Evolutionary conservation across 30 jellyfish, hydroid and myxozoan species (phyloP).

Genomic region (Chrysaora quinquecirrha): DNA sequence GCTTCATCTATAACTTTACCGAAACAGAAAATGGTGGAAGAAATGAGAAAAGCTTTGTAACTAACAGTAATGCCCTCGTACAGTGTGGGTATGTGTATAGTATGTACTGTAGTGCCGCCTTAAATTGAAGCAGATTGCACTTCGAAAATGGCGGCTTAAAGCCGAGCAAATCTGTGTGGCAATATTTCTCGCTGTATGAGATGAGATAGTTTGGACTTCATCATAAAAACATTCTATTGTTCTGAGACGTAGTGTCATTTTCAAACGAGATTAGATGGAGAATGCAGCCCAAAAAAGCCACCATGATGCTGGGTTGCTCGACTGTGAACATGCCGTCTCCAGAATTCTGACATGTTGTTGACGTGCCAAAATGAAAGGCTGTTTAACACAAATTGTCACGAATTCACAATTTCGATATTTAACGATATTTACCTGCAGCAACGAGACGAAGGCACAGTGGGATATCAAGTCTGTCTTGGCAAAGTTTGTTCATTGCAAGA

Average conservation of each 20-base stretch:
- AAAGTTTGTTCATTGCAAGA: not conserved
- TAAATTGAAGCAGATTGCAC: too few species aligned
- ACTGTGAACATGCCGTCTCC: constrained; percentile 70
- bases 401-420: constrained; percentile 27
- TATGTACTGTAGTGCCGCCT: too few species aligned
- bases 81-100: too few species aligned
- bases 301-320: constrained; percentile 49
- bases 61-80: too few species aligned
- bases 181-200: constrained; percentile 14
- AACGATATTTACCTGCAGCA: constrained; percentile 7
- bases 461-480: constrained; percentile 37
- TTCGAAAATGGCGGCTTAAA: not conserved
- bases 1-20: too few species aligned
- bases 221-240: constrained; percentile 8
- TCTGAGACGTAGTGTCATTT: constrained; percentile 40
- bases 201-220: constrained; percentile 40
- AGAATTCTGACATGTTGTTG: constrained; percentile 68
- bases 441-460: constrained; percentile 70
- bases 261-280: constrained; percentile 53
- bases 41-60: too few species aligned
- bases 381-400: constrained; percentile 74
- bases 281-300: constrained; percentile 68
- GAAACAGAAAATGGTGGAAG: too few species aligned
- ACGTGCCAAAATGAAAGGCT: constrained; percentile 70
- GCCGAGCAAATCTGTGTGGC: constrained; percentile 9